These are phyloP conservation scores for Aselliscus stoliczkanus DNA, from an alignment of 2,797 vertebrate species.

Conservation along the genomic window DNA sequence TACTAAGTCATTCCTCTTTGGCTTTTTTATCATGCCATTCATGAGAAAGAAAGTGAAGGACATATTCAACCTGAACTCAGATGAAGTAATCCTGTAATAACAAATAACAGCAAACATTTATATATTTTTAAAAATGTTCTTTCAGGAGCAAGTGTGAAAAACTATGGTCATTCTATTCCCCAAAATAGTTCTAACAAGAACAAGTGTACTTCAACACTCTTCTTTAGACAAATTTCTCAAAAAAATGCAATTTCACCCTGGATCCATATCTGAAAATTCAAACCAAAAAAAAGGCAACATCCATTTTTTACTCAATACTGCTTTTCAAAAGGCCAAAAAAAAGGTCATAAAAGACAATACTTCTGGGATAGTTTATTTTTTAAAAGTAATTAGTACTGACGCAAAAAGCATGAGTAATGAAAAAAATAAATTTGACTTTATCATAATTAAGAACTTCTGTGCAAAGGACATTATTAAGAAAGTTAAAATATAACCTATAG, in stretches of 20 bases:
- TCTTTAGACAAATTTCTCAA: not conserved
- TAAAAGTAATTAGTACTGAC: not conserved
- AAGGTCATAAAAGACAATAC: not conserved
- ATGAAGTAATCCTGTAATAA: not conserved
- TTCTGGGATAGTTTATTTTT: not conserved
- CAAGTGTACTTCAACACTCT: not conserved
- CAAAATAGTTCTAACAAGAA: slow-evolving; percentile 6
- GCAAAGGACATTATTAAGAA: not conserved
- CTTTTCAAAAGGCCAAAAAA: slow-evolving; percentile 2
- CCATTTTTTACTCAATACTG: not conserved
- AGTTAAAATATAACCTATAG: not conserved
- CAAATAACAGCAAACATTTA: not conserved
- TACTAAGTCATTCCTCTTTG: not conserved
- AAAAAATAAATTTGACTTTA: not conserved
- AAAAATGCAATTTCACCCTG: not conserved
- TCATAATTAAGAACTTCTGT: not conserved
- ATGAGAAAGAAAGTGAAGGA: not conserved
- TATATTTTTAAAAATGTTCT: not conserved
- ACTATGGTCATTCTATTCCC: not conserved
- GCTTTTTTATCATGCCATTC: not conserved
- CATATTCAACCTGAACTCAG: not conserved
- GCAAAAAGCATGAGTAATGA: not conserved
- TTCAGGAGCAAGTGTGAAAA: slow-evolving; percentile 1
- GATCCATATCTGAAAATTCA: not conserved
- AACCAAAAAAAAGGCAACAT: not conserved